phyloP scores from a whole-genome alignment of 2,888 invertebrate species.

The Lepidonotus clava region DNA sequence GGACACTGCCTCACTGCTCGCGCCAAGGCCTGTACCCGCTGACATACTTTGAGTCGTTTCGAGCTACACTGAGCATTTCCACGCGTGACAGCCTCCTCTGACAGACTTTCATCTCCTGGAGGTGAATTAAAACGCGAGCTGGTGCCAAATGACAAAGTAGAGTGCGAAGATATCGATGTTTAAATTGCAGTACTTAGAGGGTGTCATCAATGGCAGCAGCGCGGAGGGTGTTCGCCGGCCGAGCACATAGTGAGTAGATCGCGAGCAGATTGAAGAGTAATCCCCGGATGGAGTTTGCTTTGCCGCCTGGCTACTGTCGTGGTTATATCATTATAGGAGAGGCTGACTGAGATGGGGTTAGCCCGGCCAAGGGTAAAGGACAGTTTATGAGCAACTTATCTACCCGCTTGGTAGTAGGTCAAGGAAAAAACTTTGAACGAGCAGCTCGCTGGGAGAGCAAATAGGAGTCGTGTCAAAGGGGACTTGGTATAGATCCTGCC shows the following conservation, averaged over 20 bases:
- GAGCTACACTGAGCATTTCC: slow-evolving; percentile 18
- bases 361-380: neutral
- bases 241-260: neutral
- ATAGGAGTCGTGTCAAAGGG: neutral
- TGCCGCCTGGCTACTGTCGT: no score
- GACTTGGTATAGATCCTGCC: neutral
- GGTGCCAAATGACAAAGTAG: slow-evolving; percentile 20
- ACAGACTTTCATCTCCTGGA: neutral
- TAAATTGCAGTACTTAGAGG: slow-evolving; percentile 17
- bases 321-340: neutral
- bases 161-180: slow-evolving; percentile 40
- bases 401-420: neutral
- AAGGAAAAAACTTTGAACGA: no score
- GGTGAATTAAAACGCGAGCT: slow-evolving; percentile 18
- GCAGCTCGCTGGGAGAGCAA: neutral
- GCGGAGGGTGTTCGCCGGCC: neutral
- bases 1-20: no score
- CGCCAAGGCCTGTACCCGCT: neutral
- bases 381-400: neutral
- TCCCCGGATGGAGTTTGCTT: neutral
- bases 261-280: neutral
- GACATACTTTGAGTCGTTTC: neutral
- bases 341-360: neutral
- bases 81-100: neutral
- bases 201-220: neutral